Evolutionary conservation across 2,888 invertebrate genomes (phyloP).

Genomic region (Pollenia amentaria): DNA sequence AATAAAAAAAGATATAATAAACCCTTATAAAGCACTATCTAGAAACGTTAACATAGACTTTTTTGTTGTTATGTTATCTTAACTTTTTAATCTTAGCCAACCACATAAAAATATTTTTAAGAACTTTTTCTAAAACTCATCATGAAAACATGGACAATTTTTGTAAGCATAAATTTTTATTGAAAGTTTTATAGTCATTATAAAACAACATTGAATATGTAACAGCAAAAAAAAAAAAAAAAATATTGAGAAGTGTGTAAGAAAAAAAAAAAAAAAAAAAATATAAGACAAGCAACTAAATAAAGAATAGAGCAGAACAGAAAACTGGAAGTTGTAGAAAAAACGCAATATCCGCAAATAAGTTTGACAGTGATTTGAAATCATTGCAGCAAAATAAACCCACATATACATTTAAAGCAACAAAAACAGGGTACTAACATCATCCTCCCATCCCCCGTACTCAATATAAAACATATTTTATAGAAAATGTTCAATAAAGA

Average conservation of each 20-base stretch:
- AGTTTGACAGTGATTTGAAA: conserved; percentile 73
- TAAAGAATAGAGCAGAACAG: conserved; percentile 7
- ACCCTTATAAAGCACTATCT: too few species aligned
- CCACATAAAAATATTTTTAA: conserved; percentile 24
- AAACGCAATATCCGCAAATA: conserved; percentile 74
- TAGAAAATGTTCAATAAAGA: conserved; percentile 63
- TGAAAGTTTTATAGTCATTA: too few species aligned
- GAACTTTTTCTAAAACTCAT: neutral
- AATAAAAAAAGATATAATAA: too few species aligned
- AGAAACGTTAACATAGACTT: neutral
- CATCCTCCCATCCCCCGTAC: neutral
- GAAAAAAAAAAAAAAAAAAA: conserved; percentile 19
- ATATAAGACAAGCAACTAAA: conserved; percentile 11
- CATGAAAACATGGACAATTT: neutral
- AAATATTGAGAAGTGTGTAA: neutral
- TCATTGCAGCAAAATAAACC: conserved; percentile 64
- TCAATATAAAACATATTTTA: conserved; percentile 55
- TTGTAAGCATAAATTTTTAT: neutral
- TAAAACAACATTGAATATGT: too few species aligned
- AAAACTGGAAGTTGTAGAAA: conserved; percentile 29
- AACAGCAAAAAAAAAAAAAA: neutral
- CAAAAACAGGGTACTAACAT: neutral
- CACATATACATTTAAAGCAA: neutral
- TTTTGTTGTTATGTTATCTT: neutral
- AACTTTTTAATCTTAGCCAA: conserved; percentile 11